phyloP scores from a whole-genome alignment of 2,113 vertebrate species.

The rat (Rattus norvegicus) region DNA sequence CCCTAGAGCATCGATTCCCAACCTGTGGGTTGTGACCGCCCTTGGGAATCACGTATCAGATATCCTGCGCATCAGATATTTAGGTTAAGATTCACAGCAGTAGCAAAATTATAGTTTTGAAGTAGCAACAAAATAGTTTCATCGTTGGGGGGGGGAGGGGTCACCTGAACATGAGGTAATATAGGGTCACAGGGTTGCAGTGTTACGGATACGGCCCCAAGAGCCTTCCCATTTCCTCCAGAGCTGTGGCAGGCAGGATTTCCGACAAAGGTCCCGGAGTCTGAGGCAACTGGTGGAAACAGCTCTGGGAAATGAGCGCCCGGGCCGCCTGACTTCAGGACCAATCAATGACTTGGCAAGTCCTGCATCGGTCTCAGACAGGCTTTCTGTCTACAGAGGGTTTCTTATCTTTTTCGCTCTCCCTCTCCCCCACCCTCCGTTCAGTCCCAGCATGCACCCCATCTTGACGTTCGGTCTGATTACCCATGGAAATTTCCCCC shows the following conservation, averaged over 20 bases:
- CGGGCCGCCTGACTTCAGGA: slow-evolving; percentile 36
- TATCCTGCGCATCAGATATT: not conserved
- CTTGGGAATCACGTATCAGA: not conserved
- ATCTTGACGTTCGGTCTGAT: slow-evolving; percentile 68
- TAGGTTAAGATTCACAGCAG: not conserved
- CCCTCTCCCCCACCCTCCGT: not conserved
- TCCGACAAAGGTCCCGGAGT: not conserved
- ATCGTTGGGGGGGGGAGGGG: not conserved
- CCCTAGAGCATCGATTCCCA: not conserved
- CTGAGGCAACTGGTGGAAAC: not conserved
- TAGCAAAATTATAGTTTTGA: not conserved
- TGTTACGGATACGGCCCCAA: not conserved
- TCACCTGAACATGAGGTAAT: not conserved
- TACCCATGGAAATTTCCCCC: slow-evolving; percentile 64
- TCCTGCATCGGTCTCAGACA: not conserved
- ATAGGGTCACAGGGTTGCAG: not conserved
- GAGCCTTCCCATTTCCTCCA: not conserved
- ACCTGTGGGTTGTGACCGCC: not conserved
- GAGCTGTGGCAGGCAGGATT: not conserved
- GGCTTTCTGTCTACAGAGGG: not conserved
- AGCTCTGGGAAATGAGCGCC: not conserved
- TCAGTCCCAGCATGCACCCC: slow-evolving; percentile 43
- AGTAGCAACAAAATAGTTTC: not conserved
- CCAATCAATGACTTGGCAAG: slow-evolving; percentile 59
- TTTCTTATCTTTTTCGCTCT: slow-evolving; percentile 1